Base-by-base conservation (phyloP, 2,888 invertebrate species). In the Argyresthia goedartella region DNA sequence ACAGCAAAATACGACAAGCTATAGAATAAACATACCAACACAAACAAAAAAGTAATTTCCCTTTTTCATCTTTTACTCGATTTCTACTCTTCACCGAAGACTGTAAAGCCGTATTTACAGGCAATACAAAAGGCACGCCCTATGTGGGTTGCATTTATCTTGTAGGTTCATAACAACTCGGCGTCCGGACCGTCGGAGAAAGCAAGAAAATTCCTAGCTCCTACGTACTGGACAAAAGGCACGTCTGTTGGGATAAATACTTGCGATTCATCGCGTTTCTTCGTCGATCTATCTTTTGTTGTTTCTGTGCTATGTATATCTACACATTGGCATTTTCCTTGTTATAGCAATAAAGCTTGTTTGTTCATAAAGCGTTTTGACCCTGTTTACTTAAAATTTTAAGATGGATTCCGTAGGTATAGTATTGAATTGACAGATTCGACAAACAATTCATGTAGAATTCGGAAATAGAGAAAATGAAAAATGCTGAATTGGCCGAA, bases 121-220 rank as follows among this genome's bases (percentile, higher is more conserved):
- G 34, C 46, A 44, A 45, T 52, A 56, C 53, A 52, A 57, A 57
- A 58, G 58, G 57, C 57, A 56, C 56, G 56, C 53, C 55, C 53
- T 57, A 62, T 63, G 62, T 63, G 59, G 60, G 62, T 59, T 63
- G 66, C 69, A 66, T 71, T 73, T 70, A 68, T 67, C 64, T 65
- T 62, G 55, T 61, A 57, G 63, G 63, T 67, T 72, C 70, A 76
- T 73, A 73, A 25, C 25, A 25, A 69, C 69, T 66, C 56, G 60
- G 52, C 59, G 57, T 25, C 25, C 25, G 25, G 25, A 6, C 55
- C 49, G 57, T 59, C 55, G 62, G 67, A 64, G 69, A 73, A 71
- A 70, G 70, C 69, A 56, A 59, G 65, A 64, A 66, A 70, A 73
- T 73, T 69, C 63, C 60, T 57, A 59, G 61, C 61, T 64, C 65